phyloP scores from a whole-genome alignment of 2,113 vertebrate species.

The Odocoileus hemionus region DNA sequence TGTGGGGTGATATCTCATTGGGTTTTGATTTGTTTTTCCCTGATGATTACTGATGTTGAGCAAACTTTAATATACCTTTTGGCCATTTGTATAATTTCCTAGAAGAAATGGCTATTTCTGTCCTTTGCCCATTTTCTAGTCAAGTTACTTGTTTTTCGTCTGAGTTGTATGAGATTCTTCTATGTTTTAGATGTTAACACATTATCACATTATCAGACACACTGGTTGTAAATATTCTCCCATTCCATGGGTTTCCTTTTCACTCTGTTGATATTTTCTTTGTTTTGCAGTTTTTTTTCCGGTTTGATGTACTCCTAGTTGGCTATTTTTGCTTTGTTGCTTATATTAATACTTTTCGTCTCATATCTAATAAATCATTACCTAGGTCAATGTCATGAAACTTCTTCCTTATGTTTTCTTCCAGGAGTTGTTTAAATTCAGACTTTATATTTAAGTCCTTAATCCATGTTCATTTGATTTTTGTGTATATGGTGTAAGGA shows the following conservation, averaged over 20 bases:
- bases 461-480: background rate
- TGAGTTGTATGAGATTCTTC: background rate
- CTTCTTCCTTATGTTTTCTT: background rate
- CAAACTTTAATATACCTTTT: background rate
- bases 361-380: background rate
- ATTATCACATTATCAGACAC: background rate
- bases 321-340: background rate
- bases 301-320: background rate
- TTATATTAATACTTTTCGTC: background rate
- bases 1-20: background rate
- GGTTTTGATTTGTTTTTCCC: background rate
- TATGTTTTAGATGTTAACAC: background rate
- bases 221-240: background rate
- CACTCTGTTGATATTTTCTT: background rate
- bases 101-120: background rate
- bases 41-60: background rate
- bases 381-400: background rate
- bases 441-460: background rate
- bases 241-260: background rate
- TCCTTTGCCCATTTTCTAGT: background rate
- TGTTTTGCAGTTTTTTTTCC: background rate
- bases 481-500: background rate
- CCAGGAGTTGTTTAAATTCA: background rate
- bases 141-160: background rate
- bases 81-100: background rate